A percentile compares a stretch with the other conserved stretches of the same genome.
phyloP scores from a whole-genome alignment of 1,140 invertebrate species.

The Lepidurus packardi region DNA sequence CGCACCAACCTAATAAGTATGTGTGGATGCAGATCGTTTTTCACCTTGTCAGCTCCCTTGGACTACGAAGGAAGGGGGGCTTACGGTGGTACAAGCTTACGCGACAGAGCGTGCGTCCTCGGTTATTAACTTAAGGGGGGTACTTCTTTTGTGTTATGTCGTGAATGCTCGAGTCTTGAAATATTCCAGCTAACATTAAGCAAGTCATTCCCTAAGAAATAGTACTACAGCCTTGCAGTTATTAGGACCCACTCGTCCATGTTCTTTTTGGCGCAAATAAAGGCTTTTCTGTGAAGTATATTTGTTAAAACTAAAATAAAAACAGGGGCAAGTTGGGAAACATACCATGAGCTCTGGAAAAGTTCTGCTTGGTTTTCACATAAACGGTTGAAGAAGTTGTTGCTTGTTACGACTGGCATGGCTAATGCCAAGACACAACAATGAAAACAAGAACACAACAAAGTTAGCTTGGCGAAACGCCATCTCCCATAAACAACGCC shows the following conservation, averaged over 20 bases:
- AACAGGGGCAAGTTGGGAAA: too few relatives aligned
- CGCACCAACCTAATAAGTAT: conserved; percentile 15
- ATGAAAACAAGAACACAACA: not conserved
- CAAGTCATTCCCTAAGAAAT: too few relatives aligned
- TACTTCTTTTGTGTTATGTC: not conserved
- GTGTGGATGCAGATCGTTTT: conserved; percentile 21
- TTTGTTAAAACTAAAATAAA: too few relatives aligned
- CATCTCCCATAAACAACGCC: conserved; percentile 18
- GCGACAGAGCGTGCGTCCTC: not conserved
- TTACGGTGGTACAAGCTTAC: not conserved
- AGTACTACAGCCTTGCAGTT: too few relatives aligned
- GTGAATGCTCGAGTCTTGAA: not conserved
- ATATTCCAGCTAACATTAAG: not conserved
- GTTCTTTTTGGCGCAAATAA: too few relatives aligned
- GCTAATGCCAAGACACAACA: not conserved
- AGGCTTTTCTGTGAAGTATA: too few relatives aligned
- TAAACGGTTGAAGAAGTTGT: not conserved
- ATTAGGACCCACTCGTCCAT: too few relatives aligned
- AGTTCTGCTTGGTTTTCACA: too few relatives aligned
- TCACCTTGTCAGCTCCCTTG: conserved; percentile 13
- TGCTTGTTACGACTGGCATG: not conserved
- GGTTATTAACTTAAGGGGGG: not conserved
- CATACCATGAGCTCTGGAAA: too few relatives aligned
- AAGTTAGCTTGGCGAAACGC: not conserved
- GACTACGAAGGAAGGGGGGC: not conserved